A percentile compares a stretch with the other conserved stretches of the same genome.
These are phyloP conservation scores for Crotophaga sulcirostris DNA, from an alignment of 2,113 vertebrate species.

Conservation along the genomic window DNA sequence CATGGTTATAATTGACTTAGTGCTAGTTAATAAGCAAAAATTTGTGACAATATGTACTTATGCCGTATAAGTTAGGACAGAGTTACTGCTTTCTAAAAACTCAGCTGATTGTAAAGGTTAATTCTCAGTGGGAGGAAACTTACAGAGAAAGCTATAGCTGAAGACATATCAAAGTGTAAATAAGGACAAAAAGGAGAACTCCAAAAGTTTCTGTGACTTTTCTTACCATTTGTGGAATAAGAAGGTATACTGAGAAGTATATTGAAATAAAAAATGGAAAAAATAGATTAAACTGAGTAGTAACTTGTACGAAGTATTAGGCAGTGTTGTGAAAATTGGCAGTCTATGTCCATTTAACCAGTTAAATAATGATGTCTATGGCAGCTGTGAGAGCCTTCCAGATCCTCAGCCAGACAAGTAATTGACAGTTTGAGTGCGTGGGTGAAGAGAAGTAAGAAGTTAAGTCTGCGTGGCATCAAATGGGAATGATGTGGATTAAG, in stretches of 20 bases:
- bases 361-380: neutral
- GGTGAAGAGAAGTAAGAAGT: neutral
- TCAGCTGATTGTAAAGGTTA: neutral
- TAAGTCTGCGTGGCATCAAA: neutral
- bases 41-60: neutral
- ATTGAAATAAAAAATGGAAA: neutral
- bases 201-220: neutral
- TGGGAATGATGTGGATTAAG: constrained; percentile 20
- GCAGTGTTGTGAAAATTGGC: neutral
- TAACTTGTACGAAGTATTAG: neutral
- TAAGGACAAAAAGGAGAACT: neutral
- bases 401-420: neutral
- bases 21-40: neutral
- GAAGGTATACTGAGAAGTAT: neutral
- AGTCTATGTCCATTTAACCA: neutral
- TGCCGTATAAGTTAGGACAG: neutral
- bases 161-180: neutral
- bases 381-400: neutral
- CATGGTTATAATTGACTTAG: neutral
- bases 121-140: neutral
- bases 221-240: neutral
- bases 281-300: neutral
- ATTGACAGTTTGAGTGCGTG: neutral
- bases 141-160: neutral
- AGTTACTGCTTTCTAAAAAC: neutral